phyloP scores from a whole-genome alignment of 2,797 vertebrate genomes.

The Schizopygopsis pylzovi region DNA sequence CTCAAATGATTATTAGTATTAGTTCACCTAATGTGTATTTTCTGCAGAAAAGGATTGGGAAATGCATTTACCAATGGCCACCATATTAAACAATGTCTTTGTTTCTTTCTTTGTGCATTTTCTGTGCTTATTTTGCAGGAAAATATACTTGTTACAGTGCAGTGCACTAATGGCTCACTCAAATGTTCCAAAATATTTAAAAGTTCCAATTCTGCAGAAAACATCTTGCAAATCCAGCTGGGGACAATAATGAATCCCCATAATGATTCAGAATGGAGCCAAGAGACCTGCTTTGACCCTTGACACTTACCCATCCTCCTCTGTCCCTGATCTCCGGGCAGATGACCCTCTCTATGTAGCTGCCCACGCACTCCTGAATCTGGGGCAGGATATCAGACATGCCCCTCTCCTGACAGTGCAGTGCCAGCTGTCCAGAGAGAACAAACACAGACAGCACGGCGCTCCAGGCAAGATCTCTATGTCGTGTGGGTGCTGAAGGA shows the following conservation, averaged over 20 bases:
- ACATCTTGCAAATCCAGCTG: background rate
- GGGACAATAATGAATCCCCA: background rate
- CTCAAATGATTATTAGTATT: no score
- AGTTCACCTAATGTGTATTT: no score
- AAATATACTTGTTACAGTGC: no score
- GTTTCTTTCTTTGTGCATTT: no score
- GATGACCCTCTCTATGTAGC: conserved; percentile 78
- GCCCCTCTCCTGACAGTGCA: conserved; percentile 75
- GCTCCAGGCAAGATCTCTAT: conserved; percentile 77
- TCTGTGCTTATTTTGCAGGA: no score
- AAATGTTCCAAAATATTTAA: background rate
- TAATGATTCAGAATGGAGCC: conserved; percentile 4
- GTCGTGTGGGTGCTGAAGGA: conserved; percentile 62
- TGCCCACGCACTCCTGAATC: conserved; percentile 76
- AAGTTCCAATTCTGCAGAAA: background rate
- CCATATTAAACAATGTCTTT: no score
- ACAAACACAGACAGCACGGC: conserved; percentile 79
- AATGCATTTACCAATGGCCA: no score
- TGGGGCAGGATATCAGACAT: conserved; percentile 72
- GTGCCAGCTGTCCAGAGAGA: conserved; percentile 81
- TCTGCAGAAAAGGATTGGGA: no score
- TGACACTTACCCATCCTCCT: conserved; percentile 79
- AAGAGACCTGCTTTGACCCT: background rate
- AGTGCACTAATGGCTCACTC: background rate
- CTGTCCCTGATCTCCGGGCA: conserved; percentile 77